A percentile compares a stretch with the other conserved stretches of the same genome.
Conservation (phyloP, 2,888 invertebrate genomes). For the Cosmia trapezina region DNA sequence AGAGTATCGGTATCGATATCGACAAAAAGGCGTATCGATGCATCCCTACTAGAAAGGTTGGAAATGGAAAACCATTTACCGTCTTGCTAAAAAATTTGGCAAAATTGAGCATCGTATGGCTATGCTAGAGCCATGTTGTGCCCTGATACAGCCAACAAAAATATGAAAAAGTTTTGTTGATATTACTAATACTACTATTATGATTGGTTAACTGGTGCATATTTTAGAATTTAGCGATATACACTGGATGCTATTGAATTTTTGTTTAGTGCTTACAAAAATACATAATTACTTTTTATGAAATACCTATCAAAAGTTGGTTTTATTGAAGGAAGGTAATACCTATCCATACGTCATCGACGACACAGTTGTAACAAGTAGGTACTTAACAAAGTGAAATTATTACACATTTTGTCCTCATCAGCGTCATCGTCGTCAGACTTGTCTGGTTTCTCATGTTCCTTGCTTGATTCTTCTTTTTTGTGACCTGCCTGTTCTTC, state of each 20-base stretch:
- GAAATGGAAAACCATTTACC: not conserved
- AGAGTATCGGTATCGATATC: no score
- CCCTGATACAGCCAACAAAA: not conserved
- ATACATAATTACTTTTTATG: no score
- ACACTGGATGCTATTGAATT: no score
- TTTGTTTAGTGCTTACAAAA: no score
- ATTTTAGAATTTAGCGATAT: not conserved
- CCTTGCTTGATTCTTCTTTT: conserved; percentile 56
- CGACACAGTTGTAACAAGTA: not conserved
- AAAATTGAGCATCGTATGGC: not conserved
- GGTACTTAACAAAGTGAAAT: not conserved
- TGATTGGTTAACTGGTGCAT: not conserved
- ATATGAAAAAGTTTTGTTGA: not conserved
- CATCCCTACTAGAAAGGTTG: not conserved
- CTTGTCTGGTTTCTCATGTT: conserved; percentile 43
- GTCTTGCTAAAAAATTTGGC: not conserved
- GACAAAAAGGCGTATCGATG: no score
- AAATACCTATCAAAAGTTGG: no score
- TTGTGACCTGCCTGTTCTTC: conserved; percentile 57
- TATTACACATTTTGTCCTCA: conserved; percentile 54
- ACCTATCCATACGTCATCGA: not conserved
- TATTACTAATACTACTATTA: no score
- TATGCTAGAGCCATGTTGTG: not conserved
- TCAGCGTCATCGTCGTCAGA: conserved; percentile 58
- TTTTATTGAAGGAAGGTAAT: not conserved